Evolutionary conservation across 92 coral and sea anemone genomes (phyloP), one percentile per base, ranked within the genome.

Genomic region (Pocillopora meandrina): DNA sequence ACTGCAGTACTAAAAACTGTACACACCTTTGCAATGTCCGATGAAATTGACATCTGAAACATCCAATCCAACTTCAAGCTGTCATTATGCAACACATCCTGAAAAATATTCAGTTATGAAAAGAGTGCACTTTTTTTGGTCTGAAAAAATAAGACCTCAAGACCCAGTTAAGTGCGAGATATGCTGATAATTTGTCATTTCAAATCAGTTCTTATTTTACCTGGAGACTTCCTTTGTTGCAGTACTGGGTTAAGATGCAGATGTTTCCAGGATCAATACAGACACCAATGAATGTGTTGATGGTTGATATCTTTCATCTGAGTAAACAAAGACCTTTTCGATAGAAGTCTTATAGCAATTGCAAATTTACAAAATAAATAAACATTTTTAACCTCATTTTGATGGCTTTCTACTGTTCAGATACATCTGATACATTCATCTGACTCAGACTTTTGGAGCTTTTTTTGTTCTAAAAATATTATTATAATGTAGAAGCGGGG

Each of bases 181-280:
- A 6, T 23, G 72, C 14, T 17, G 34, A 42, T 52, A 31, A 73
- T n/a, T 16, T 42, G 52, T 10, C 15, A 35, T 31, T 55, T 16
- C 1, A 20, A 21, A 62, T 74, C 64, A 14, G 13, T 42, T 20
- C 19, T 64, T 5, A 71, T 8, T 71, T 47, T 75, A 93, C 98
- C 93, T 95, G 98, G 35, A 95, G 92, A 91, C 98, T 93, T 83
- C 97, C 97, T 76, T 93, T 95, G 92, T 90, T 79, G 34, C 98
- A 95, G 76, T 95, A 95, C 15, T 86, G 90, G 47, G 85, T 89
- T 57, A 95, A 76, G 71, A 95, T 81, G 71, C 91, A 90, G 31
- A 95, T 87, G 74, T 95, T 89, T 19, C 90, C 91, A 12, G 94
- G 93, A 42, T 93, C 97, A 26, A 95, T 94, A 80, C 97, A 93